These are phyloP conservation scores for Ptilorrhoa leucosticta DNA, from an alignment of 2,113 vertebrate species.

Conservation along the genomic window DNA sequence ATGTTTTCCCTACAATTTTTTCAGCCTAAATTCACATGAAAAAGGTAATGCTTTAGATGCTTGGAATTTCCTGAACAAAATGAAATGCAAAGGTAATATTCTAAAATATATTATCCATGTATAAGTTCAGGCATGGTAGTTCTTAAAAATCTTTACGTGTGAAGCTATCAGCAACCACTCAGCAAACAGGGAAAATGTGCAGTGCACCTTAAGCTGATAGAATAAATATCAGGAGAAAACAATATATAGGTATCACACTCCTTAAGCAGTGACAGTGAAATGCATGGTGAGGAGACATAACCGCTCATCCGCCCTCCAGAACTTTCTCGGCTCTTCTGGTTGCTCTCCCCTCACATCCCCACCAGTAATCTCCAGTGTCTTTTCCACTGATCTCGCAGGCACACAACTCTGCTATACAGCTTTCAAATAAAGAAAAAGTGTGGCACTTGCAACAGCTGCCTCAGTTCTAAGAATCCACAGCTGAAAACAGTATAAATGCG, in stretches of 20 bases:
- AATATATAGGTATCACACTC: background rate
- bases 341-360: background rate
- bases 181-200: background rate
- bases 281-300: background rate
- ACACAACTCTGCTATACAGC: background rate
- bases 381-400: background rate
- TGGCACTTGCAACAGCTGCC: background rate
- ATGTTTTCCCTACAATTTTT: background rate
- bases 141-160: background rate
- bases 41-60: background rate
- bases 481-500: background rate
- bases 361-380: background rate
- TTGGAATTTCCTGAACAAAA: background rate
- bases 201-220: background rate
- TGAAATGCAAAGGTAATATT: background rate
- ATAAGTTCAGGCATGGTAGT: background rate
- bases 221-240: background rate
- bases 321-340: background rate
- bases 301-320: background rate
- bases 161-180: background rate
- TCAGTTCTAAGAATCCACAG: background rate
- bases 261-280: background rate
- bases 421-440: background rate
- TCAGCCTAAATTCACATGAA: background rate
- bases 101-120: background rate